A percentile compares a stretch with the other conserved stretches of the same genome.
Conservation (phyloP, 2,888 invertebrate genomes). For the Drosophila neonasuta region DNA sequence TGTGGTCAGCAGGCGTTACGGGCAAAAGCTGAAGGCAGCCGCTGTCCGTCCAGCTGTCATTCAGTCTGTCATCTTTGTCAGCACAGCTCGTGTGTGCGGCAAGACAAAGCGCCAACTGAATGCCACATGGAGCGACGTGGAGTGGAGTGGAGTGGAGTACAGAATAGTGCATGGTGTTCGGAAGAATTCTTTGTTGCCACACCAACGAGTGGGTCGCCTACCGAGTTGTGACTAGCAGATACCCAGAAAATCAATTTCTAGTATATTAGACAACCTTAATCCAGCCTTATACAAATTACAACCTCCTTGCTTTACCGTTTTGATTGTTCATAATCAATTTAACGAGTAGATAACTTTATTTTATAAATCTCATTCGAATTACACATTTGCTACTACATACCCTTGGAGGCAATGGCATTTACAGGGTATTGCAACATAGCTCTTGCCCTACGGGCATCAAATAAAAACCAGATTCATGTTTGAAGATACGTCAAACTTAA, state of each 20-base stretch:
- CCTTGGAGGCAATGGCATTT: background rate
- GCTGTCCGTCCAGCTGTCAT: constrained; percentile 17
- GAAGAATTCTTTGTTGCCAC: constrained; percentile 9
- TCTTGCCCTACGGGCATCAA: background rate
- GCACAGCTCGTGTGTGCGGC: constrained; percentile 42
- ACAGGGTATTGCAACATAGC: background rate
- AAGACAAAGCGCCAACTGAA: constrained; percentile 43
- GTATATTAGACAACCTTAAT: too few species aligned
- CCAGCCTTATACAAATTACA: too few species aligned
- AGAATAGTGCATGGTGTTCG: constrained; percentile 5
- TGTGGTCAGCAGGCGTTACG: constrained; percentile 26
- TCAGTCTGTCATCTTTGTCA: constrained; percentile 40
- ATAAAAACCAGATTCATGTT: constrained; percentile 1
- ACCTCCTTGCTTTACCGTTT: too few species aligned
- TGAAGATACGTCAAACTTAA: constrained; percentile 2
- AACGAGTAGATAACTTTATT: too few species aligned
- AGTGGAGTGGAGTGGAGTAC: too few species aligned
- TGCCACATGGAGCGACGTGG: constrained; percentile 1
- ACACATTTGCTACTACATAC: background rate
- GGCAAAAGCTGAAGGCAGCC: constrained; percentile 9
- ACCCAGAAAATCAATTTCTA: background rate
- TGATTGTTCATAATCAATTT: too few species aligned
- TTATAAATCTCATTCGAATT: too few species aligned
- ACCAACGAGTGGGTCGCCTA: background rate
- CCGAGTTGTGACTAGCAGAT: background rate